Base-by-base conservation (phyloP, 1,140 invertebrate species). In the Drosophila fuyamai region DNA sequence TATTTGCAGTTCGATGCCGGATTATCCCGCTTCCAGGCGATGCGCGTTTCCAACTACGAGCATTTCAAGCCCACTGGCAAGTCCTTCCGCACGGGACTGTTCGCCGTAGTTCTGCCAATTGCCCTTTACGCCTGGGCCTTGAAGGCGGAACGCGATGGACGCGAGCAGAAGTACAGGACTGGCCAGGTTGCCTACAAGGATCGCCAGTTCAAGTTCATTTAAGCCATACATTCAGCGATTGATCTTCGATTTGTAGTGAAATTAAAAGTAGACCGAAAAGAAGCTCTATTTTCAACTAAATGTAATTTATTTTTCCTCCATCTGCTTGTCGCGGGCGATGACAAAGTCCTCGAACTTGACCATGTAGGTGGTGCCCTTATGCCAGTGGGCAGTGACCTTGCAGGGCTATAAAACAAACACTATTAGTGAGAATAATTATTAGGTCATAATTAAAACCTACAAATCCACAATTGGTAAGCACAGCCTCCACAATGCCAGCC, bases 311-410 rank as follows among this genome's bases (percentile, higher is more conserved):
- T 96, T 95, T 58, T 98, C 97, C 93, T 98, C 97, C 48, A 98
- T 93, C 83, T 97, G 96, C 93, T 98, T 99, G 91, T 99, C 98
- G 89, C 98, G 94, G 1, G 95, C 94, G 68, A 99, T 97, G 43
- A 99, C 98, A 63, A 96, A 95, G 91, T 99, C 97, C 84, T 99
- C 98, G 94, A 99, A 99, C 93, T 99, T 98, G 14, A 99, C 98
- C 97, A 99, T 98, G 89, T 99, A 99, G 1, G 99, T 99, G 16
- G 98, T 99, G 68, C 98, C 99, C 93, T 99, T 99, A 92, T 99
- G 98, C 98, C 98, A 99, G 93, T 99, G 98, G 2, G 98, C 98
- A 6, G 97, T 97, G 1, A 99, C 98, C 94, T 99, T 99, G 35
- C 97, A 97, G 50, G 97, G 96, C 98, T 99, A 93, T 44, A 96